Base-by-base conservation (phyloP, 2,113 vertebrate species). In the Hassar affinis region DNA sequence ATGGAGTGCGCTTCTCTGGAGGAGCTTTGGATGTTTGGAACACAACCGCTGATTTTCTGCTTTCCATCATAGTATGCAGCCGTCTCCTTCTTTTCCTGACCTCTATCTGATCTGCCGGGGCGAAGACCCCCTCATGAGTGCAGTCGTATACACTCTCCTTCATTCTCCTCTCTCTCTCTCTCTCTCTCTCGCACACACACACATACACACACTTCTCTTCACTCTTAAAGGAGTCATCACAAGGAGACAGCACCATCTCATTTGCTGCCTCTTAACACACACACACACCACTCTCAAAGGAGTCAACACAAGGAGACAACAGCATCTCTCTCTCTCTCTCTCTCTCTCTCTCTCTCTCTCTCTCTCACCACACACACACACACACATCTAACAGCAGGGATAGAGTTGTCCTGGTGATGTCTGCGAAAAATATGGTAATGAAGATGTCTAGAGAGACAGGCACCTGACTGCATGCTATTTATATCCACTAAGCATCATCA, bases 381-480 rank as follows among this genome's bases (percentile, higher is more conserved):
- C 85, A 76, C 54, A 38, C 69, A 76, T 71, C 62, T 59, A 47
- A 78, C 62, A 51, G 30, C 47, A 33, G 52, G 47, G 49, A 59
- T 51, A 18, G 82, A 51, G 81, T 76, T 57, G 15, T 83, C 59
- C 49, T 84, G 75, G 51, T 69, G 82, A 82, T 81, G 47, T 78
- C 33, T 83, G 74, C 78, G 51, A 81, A 69, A 69, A 81, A 68
- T 68, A 81, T 81, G 62, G 6, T 68, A 80, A 80, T 80, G 57
- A 83, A 77, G 45, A 76, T 83, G 82, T 83, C 82, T 83, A 15
- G 59, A 52, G 15, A 83, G 61, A 83, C 74, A 83, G 59, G 49
- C 61, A 14, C 54, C 20, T 82, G 80, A 74, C 69, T 75, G 49
- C 57, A 51, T 56, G 82, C 61, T 83, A 78, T 83, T 66, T 83